Percentiles rank a stretch among this genome's conserved stretches.
phyloP scores from a whole-genome alignment of 1,140 invertebrate genomes.

The Meloidogyne floridensis region DNA sequence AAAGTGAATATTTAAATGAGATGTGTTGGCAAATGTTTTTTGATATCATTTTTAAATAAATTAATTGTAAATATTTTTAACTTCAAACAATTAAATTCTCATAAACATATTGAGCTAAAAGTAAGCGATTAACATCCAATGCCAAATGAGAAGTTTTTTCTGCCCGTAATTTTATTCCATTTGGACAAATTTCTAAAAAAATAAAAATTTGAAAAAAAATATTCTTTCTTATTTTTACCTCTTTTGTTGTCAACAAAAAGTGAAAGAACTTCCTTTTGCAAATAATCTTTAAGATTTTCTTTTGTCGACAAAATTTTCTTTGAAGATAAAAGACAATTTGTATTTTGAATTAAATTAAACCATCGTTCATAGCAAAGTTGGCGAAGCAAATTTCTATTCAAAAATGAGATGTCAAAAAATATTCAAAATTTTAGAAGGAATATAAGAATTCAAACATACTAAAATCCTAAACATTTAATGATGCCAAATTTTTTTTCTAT shows the following conservation, averaged over 20 bases:
- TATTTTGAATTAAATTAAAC: background rate
- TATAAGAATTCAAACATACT: too few relatives aligned
- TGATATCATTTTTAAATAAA: too few relatives aligned
- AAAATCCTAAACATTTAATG: too few relatives aligned
- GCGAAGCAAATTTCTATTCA: background rate
- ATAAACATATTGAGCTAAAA: conserved; percentile 29
- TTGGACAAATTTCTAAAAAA: conserved; percentile 10
- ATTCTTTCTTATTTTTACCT: background rate
- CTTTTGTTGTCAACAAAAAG: conserved; percentile 1
- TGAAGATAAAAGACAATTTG: conserved; percentile 13
- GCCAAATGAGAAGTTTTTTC: conserved; percentile 24
- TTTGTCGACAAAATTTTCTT: background rate
- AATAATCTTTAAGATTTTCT: conserved; percentile 12
- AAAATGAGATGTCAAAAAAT: background rate
- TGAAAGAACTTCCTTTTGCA: background rate
- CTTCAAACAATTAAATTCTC: conserved; percentile 16
- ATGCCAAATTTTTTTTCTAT: too few relatives aligned
- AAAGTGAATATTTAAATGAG: too few relatives aligned
- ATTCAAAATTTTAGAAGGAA: too few relatives aligned
- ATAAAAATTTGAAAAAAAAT: background rate
- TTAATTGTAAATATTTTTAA: too few relatives aligned
- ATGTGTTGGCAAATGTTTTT: too few relatives aligned
- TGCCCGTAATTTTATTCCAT: conserved; percentile 14
- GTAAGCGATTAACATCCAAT: conserved; percentile 20
- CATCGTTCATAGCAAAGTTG: conserved; percentile 10